Base-by-base conservation (phyloP, 2,797 vertebrate species). In the Thaleichthys pacificus region DNA sequence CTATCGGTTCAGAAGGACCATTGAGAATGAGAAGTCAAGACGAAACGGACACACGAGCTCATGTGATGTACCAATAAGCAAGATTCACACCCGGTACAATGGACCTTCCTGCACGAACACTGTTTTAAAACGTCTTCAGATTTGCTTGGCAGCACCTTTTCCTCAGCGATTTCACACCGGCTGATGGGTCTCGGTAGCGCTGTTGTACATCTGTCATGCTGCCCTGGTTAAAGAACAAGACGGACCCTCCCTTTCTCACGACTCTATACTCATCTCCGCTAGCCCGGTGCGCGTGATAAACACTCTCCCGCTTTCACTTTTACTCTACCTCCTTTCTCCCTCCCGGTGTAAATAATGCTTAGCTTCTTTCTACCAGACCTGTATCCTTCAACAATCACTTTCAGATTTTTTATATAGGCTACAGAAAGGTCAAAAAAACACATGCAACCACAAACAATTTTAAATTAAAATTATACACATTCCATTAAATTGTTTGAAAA, bases 321-420 rank as follows among this genome's bases (percentile, higher is more conserved):
- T 77, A 35, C 76, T 60, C 70, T 73, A 68, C 26, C 74, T 57
- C 80, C 63, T 35, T 47, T 75, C 65, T 71, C 21, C 62, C 24
- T 35, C 47, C 42, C 42, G 22, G 42, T 32, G 28, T 30, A 49
- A 35, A 60, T 12, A 9, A 15, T 30, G 61, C 57, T 14, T 32
- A n/a, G 19, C 28, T 28, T 5, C 6, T 17, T 12, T 11, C 4
- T 32, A n/a, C 64, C 19, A 47, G 14, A 47, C 57, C 56, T 60
- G 54, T 22, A 47, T 69, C 35, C 3, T 24, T 21, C 8, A 68
- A 12, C 51, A 57, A 11, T 19, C 26, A n/a, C 26, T 57, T 2
- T 51, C 21, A 14, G 21, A 26, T 6, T 32, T 21, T 9, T 19
- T 17, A 51, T 24, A n/a, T n/a, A n/a, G n/a, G n/a, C n/a, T n/a